Percentiles rank a stretch among this genome's conserved stretches.
These are phyloP conservation scores for Chiloscyllium plagiosum DNA, from an alignment of 2,113 vertebrate genomes.

Conservation along the genomic window DNA sequence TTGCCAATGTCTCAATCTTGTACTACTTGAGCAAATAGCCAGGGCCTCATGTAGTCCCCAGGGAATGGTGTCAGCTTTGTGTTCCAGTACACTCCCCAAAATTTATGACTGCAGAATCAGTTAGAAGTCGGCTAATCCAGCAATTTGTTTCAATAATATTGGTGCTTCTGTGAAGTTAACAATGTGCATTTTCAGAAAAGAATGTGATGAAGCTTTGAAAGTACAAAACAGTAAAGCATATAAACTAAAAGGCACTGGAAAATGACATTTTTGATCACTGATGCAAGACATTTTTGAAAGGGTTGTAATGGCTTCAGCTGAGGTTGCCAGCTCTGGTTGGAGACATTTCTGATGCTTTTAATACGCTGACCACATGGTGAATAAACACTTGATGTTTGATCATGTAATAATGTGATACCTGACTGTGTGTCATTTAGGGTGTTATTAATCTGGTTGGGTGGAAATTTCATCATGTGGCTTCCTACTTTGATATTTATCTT, in stretches of 20 bases:
- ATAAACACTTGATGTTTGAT: background rate
- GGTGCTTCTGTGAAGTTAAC: background rate
- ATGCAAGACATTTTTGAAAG: background rate
- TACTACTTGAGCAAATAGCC: background rate
- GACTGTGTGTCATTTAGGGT: background rate
- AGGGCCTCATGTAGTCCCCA: background rate
- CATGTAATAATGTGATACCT: background rate
- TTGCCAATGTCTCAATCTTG: conserved; percentile 7
- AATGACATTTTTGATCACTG: background rate
- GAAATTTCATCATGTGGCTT: background rate
- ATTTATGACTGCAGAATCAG: background rate
- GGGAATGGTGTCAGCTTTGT: background rate
- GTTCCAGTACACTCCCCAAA: background rate
- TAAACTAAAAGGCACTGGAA: background rate
- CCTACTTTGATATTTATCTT: background rate
- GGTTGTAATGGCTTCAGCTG: background rate
- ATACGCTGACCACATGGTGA: background rate
- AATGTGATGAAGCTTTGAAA: background rate
- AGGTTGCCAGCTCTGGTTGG: background rate
- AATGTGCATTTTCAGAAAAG: background rate
- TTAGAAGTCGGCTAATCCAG: background rate
- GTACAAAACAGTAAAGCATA: background rate
- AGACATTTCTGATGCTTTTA: background rate
- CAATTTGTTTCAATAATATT: background rate
- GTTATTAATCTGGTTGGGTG: background rate